phyloP scores from a whole-genome alignment of 2,797 vertebrate genomes.

The Tolypeutes matacus region DNA sequence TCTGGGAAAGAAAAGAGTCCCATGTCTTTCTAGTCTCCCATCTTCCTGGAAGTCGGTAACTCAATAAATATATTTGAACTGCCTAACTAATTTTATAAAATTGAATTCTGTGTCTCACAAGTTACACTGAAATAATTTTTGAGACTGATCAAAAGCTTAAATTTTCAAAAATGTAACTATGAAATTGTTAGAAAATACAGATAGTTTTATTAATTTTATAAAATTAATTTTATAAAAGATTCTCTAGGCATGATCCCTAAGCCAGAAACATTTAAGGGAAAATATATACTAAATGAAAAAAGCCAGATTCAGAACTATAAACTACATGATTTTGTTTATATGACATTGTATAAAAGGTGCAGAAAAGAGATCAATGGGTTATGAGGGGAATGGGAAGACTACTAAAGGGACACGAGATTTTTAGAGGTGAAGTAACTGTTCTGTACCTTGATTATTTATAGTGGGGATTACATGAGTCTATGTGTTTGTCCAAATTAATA shows the following conservation, averaged over 20 bases:
- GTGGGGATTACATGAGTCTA: background rate
- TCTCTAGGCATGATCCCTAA: conserved; percentile 42
- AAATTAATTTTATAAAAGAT: conserved; percentile 2
- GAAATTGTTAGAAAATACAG: background rate
- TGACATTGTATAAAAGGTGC: background rate
- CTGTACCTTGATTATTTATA: background rate
- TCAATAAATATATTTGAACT: conserved; percentile 8
- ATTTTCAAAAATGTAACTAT: background rate
- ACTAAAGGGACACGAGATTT: background rate
- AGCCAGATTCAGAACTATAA: background rate
- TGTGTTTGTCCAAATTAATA: background rate
- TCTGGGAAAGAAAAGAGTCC: too few species aligned
- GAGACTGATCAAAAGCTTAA: background rate
- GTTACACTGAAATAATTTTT: background rate
- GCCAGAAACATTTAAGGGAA: conserved; percentile 12
- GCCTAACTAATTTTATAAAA: background rate
- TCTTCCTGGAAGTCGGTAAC: too few species aligned
- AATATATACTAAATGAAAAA: conserved; percentile 21
- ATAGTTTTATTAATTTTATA: conserved; percentile 29
- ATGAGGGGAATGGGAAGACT: background rate
- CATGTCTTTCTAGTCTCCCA: too few species aligned
- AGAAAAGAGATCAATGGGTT: background rate
- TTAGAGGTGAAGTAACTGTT: background rate
- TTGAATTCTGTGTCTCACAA: background rate
- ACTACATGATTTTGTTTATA: background rate